Base-by-base conservation (phyloP, 2,888 invertebrate genomes). In the Andrena bucephala region DNA sequence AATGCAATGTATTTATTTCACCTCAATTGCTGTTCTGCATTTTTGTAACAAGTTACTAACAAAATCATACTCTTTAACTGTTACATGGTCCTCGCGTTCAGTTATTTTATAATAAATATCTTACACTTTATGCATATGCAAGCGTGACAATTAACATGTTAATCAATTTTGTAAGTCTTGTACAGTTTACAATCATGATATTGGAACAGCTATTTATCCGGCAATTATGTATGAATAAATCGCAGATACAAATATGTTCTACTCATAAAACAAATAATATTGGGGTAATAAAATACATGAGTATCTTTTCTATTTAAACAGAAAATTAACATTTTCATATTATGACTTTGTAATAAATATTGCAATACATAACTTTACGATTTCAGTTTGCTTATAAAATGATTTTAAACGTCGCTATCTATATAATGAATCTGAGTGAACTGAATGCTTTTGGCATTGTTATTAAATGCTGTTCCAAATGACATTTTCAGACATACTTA, bases 131-230 rank as follows among this genome's bases (percentile, higher is more conserved):
- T 52, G 70, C 63, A 60, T 63, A 65, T 78, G 67, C 84, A 84
- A 86, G 88, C 71, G 52, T 87, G 88, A 88, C 87, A 87, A 88
- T 87, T 65, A 84, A 80, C 84, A 88, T 73, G 81, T 88, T 88
- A 83, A 63, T 75, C 54, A 62, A 24, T 74, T 79, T 62, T 75
- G 74, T 77, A 77, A 72, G 29, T 77, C 60, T 73, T 78, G 69
- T 74, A 67, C 67, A 76, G 78, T 79, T 74, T 81, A 42, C 60
- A 74, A 76, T 66, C 67, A 75, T 81, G 48, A 73, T 52, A 71
- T 60, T 68, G 66, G 36, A 73, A 65, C 70, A 78, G 67, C 24
- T 66, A 74, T 62, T 20, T 63, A 65, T 31, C 20, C 59, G 62
- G 59, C 50, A 63, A 59, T 76, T 57, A 68, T 74, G 78, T 48